Conservation (phyloP, 2,797 vertebrate species). For the Clamator glandarius region DNA sequence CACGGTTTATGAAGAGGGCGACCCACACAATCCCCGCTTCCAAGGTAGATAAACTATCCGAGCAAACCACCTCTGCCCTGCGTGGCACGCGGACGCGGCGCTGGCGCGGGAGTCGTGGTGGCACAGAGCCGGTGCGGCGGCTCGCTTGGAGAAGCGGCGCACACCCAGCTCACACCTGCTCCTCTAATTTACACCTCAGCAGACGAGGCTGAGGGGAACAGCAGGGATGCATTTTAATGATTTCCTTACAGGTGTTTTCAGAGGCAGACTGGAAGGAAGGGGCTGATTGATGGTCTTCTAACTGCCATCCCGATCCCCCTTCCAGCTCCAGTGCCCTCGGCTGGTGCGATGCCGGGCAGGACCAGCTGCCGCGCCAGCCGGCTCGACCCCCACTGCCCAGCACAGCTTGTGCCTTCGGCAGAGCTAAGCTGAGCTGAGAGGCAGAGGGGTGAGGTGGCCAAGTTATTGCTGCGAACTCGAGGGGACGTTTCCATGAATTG, state of each 20-base stretch:
- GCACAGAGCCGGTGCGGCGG: accelerated
- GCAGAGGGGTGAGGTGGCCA: neutral
- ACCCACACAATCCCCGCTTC: neutral
- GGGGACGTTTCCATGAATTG: neutral
- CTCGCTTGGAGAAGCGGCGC: neutral
- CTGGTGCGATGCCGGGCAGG: neutral
- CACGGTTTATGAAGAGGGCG: neutral
- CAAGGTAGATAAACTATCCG: neutral
- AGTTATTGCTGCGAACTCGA: accelerated
- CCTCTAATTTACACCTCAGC: neutral
- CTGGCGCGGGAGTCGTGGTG: too few relatives aligned
- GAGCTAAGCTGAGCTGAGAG: neutral
- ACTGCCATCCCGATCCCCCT: neutral
- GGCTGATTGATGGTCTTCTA: neutral
- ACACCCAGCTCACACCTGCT: neutral
- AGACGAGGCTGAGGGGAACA: neutral
- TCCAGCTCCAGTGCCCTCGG: neutral
- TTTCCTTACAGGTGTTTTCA: neutral
- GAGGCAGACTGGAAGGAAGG: neutral
- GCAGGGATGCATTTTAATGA: neutral
- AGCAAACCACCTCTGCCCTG: accelerated
- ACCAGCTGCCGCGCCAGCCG: neutral
- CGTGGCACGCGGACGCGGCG: accelerated
- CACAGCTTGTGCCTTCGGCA: accelerated
- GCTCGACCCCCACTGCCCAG: neutral